phyloP scores from a whole-genome alignment of 2,888 invertebrate genomes.

The Drosophila neonasuta region DNA sequence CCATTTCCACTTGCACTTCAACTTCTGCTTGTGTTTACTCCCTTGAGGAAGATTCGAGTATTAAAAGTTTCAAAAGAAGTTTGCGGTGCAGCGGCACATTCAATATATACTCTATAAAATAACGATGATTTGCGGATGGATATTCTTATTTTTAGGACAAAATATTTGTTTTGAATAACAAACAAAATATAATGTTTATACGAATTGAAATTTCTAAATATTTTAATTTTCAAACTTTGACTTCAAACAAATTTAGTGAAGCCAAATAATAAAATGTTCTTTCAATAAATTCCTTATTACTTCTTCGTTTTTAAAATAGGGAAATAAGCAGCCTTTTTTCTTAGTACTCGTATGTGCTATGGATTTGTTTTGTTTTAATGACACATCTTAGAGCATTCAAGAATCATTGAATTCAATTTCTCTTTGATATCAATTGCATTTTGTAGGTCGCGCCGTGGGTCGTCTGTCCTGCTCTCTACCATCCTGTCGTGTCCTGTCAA shows the following conservation, averaged over 20 bases:
- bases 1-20: conserved; percentile 71
- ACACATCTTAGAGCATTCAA: conserved; percentile 27
- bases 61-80: conserved; percentile 35
- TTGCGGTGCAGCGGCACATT: conserved; percentile 9
- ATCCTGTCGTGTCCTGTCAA: conserved; percentile 38
- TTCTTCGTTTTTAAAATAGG: no score
- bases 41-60: conserved; percentile 20
- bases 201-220: no score
- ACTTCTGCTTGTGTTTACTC: conserved; percentile 45
- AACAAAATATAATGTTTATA: no score
- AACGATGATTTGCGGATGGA: no score
- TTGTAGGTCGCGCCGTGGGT: conserved; percentile 38
- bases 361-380: neutral
- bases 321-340: neutral
- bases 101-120: neutral
- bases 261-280: no score
- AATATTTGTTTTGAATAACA: no score
- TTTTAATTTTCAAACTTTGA: neutral
- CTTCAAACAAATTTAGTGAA: no score
- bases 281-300: no score
- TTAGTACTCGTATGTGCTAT: neutral
- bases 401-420: neutral
- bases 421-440: conserved; percentile 60
- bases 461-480: conserved; percentile 31
- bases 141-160: no score